These are phyloP conservation scores for Oceanites oceanicus DNA, from an alignment of 2,113 vertebrate species.

Conservation along the genomic window DNA sequence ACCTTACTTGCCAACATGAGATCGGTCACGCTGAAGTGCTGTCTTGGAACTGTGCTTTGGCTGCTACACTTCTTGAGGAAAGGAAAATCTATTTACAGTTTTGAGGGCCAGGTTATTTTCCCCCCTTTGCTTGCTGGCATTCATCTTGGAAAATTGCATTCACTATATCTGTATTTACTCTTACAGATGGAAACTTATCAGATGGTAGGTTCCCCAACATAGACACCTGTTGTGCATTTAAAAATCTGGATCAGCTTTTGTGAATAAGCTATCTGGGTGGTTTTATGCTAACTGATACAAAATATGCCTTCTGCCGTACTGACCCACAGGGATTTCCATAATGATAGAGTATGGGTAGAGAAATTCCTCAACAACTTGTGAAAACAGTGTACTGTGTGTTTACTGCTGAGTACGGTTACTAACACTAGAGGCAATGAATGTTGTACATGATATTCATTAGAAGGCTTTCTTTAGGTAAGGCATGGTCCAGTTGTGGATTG, in stretches of 20 bases:
- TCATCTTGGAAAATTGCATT: background rate
- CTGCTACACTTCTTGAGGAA: background rate
- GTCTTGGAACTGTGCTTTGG: background rate
- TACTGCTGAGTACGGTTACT: background rate
- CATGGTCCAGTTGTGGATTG: background rate
- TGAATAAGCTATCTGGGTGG: background rate
- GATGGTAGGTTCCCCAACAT: background rate
- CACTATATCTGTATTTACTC: background rate
- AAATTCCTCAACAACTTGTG: background rate
- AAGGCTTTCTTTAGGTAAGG: background rate
- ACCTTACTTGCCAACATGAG: background rate
- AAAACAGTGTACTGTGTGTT: background rate
- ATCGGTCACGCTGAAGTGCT: fast-evolving
- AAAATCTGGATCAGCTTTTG: background rate
- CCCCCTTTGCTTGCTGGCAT: background rate
- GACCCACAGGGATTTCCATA: background rate
- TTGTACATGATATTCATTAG: background rate
- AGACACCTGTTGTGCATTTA: background rate
- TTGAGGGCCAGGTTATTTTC: background rate
- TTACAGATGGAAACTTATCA: background rate
- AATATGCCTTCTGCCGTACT: background rate
- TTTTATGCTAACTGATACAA: background rate
- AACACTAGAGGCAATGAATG: background rate
- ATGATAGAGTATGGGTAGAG: background rate
- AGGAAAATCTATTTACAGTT: fast-evolving